Base-by-base conservation (phyloP, 92 coral and sea anemone species). In the Ricordea florida region DNA sequence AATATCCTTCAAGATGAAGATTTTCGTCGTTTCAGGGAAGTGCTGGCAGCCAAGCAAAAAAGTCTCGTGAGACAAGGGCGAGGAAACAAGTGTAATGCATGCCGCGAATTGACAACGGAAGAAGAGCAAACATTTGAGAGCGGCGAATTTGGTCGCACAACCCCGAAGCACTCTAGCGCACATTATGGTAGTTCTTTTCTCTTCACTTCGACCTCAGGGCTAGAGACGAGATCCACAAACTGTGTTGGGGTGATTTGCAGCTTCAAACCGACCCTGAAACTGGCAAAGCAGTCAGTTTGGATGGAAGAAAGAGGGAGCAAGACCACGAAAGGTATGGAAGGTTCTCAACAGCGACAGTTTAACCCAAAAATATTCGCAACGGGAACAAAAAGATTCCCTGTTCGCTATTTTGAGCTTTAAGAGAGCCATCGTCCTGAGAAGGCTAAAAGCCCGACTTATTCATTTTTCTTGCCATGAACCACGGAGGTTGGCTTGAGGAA, bases 1-100 rank as follows among this genome's bases (percentile, higher is more conserved):
- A 83, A 74, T 17, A 83, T 83, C 51, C 44, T 83, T 13, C 53
- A 30, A 37, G 83, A 75, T 23, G 70, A 75, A 1, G 51, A 15
- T 2, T 75, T 83, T 68, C 26, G n/a, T 0, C 50, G 47, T n/a
- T 66, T 83, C 4, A 71, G 83, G 36, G 31, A 52, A 64, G 82
- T 82, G 6, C 34, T 82, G 56, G 37, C 70, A 1, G 73, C 83
- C 22, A 74, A 74, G 18, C 22, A 76, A 20, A 82, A 74, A 29
- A 36, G 49, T 17, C 21, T 72, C 25, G 87, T 73, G 32, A 40
- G 61, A 20, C 70, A 81, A 57, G 84, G 84, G 21, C 35, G 40
- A 20, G 83, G 89, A 21, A 50, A 72, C 59, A 45, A 45, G 26
- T 78, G 57, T 4, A 63, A 82, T 31, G 76, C 83, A 1, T 28